These are phyloP conservation scores for Oenanthe melanoleuca DNA, from an alignment of 2,113 vertebrate species.

Conservation along the genomic window DNA sequence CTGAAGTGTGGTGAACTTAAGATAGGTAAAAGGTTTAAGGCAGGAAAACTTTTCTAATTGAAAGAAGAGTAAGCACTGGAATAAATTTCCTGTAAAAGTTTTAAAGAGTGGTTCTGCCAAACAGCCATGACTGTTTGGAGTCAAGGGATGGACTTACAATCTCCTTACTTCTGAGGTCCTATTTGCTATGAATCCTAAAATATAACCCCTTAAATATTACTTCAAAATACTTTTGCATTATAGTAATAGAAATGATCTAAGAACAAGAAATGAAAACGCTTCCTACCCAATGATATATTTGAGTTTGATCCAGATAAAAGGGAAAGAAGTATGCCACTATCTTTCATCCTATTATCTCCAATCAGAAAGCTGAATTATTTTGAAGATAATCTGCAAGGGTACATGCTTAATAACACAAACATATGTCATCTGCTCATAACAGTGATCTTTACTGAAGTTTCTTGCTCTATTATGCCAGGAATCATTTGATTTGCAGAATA, in stretches of 20 bases:
- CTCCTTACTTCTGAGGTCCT: neutral
- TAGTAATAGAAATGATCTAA: neutral
- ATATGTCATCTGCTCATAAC: neutral
- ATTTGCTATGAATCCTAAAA: neutral
- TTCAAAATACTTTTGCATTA: neutral
- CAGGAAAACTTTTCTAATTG: neutral
- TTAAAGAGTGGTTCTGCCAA: neutral
- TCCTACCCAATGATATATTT: neutral
- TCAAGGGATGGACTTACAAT: neutral
- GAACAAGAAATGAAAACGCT: neutral
- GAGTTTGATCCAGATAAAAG: neutral
- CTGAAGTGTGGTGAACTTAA: neutral
- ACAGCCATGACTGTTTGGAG: neutral
- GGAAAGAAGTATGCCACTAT: neutral
- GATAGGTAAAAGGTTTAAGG: neutral
- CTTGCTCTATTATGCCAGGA: neutral
- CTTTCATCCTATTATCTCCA: neutral
- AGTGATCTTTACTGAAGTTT: neutral
- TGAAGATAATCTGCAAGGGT: neutral
- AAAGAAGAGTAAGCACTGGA: neutral
- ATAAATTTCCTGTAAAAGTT: neutral
- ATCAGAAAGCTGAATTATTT: neutral
- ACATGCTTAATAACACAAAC: neutral
- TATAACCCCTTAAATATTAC: neutral
- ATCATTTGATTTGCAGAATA: neutral